Evolutionary conservation across 2,113 vertebrate genomes (phyloP).

Genomic region (Rhinolophus sinicus): DNA sequence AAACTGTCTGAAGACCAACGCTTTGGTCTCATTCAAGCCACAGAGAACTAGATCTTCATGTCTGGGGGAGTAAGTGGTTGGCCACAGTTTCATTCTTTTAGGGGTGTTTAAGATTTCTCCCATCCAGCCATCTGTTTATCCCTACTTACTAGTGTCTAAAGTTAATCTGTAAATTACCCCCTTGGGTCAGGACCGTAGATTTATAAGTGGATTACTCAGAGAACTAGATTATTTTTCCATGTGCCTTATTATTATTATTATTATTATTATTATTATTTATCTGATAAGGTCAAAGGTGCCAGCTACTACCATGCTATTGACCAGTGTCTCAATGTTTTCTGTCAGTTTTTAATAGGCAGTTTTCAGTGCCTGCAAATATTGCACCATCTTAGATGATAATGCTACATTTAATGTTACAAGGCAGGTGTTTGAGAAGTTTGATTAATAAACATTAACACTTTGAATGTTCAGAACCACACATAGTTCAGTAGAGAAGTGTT

Average conservation of each 20-base stretch:
- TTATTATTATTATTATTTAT: not conserved
- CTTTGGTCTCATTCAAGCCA: conserved; percentile 30
- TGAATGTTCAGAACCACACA: not conserved
- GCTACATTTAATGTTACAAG: not conserved
- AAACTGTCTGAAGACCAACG: conserved; percentile 43
- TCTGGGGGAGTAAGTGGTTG: not conserved
- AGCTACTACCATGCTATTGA: not conserved
- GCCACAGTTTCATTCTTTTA: not conserved
- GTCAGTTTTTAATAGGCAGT: not conserved
- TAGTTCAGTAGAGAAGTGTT: not conserved
- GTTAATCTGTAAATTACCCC: not conserved
- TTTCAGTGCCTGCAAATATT: not conserved
- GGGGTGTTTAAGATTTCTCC: not conserved
- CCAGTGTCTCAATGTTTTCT: not conserved
- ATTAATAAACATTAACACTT: not conserved
- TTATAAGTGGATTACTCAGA: not conserved
- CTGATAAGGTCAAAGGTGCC: not conserved
- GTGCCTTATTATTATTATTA: not conserved
- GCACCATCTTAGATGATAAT: not conserved
- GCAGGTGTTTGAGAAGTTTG: not conserved
- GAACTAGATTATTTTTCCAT: not conserved
- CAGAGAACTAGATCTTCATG: conserved; percentile 59
- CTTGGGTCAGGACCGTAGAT: not conserved
- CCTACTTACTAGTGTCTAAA: not conserved
- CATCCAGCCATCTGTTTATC: not conserved